Evolutionary conservation across 1,140 invertebrate species (phyloP).

Genomic region (Trichogramma pretiosum): DNA sequence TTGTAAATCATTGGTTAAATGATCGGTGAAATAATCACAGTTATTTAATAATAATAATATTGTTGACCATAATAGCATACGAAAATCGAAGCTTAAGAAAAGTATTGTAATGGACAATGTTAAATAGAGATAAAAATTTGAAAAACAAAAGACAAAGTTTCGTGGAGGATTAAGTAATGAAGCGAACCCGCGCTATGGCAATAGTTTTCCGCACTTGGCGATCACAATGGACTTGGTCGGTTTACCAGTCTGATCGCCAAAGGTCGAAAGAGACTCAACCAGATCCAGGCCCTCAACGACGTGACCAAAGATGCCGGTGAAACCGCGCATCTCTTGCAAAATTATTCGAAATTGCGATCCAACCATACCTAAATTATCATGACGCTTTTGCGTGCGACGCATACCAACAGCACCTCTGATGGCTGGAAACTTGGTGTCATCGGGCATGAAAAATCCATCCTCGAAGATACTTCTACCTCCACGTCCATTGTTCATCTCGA

Average conservation of each 20-base stretch:
- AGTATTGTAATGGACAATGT: too few relatives aligned
- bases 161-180: too few relatives aligned
- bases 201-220: slow-evolving; percentile 65
- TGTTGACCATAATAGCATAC: too few relatives aligned
- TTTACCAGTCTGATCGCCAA: slow-evolving; percentile 66
- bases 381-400: slow-evolving; percentile 70
- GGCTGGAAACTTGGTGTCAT: slow-evolving; percentile 69
- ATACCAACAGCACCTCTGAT: slow-evolving; percentile 71
- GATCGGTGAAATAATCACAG: too few relatives aligned
- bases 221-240: slow-evolving; percentile 67
- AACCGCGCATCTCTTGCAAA: slow-evolving; percentile 69
- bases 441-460: slow-evolving; percentile 70
- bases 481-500: slow-evolving; percentile 71
- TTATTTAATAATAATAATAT: too few relatives aligned
- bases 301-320: slow-evolving; percentile 75
- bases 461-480: slow-evolving; percentile 70
- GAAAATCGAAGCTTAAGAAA: too few relatives aligned
- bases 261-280: slow-evolving; percentile 69
- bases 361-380: slow-evolving; percentile 71
- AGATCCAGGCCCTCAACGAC: slow-evolving; percentile 73
- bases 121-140: too few relatives aligned
- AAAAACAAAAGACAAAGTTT: too few relatives aligned
- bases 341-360: slow-evolving; percentile 78
- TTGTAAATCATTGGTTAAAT: too few relatives aligned
- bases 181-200: slow-evolving; percentile 31